phyloP scores from a whole-genome alignment of 2,113 vertebrate species.

The Mobula hypostoma region DNA sequence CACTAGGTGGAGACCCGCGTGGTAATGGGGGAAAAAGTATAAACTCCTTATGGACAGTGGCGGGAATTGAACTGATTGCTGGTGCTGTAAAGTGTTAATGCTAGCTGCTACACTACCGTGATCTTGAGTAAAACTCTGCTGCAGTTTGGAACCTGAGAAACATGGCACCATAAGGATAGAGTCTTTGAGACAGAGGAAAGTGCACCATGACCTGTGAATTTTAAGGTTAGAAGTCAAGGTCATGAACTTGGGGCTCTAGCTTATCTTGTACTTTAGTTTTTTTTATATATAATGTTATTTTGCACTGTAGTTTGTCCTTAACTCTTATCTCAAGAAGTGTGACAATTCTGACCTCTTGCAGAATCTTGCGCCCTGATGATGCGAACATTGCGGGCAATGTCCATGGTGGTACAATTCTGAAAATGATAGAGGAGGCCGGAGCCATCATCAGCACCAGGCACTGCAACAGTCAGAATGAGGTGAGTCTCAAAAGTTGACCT shows the following conservation, averaged over 20 bases:
- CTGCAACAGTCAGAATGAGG: slow-evolving; percentile 77
- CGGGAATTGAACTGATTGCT: no score
- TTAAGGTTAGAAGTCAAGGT: not conserved
- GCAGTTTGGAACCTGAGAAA: not conserved
- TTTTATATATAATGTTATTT: not conserved
- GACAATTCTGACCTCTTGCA: slow-evolving; percentile 43
- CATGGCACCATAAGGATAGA: not conserved
- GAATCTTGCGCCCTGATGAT: slow-evolving; percentile 88
- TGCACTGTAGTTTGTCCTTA: not conserved
- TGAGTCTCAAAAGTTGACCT: slow-evolving; percentile 45
- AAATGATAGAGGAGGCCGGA: slow-evolving; percentile 95
- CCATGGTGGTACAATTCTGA: slow-evolving; percentile 85
- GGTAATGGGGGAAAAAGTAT: no score
- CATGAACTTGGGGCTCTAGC: not conserved
- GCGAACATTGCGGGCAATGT: slow-evolving; percentile 84
- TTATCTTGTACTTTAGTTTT: not conserved
- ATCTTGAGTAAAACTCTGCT: not conserved
- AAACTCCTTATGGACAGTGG: no score
- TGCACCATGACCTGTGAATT: not conserved
- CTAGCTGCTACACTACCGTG: no score
- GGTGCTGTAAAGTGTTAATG: no score
- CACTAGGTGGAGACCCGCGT: no score
- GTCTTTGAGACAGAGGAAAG: not conserved
- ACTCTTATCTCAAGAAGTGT: not conserved
- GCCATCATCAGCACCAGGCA: slow-evolving; percentile 87